Evolutionary conservation across 2,113 vertebrate species (phyloP).

Genomic region (Sorex fumeus): DNA sequence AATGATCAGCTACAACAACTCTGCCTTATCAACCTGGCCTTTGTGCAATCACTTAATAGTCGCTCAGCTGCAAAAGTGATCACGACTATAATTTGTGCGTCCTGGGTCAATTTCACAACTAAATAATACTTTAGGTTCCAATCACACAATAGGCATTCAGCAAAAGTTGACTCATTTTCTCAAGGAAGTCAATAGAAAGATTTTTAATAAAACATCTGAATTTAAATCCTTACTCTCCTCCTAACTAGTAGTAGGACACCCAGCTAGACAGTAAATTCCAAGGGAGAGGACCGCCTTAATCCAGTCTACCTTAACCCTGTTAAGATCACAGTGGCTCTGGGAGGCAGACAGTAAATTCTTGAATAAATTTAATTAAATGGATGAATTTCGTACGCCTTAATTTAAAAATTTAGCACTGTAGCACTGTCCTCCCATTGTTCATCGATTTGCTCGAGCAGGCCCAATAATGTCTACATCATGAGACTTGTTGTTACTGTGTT

Average conservation of each 20-base stretch:
- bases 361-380: constrained; percentile 24
- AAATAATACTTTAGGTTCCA: background rate
- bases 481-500: too few relatives aligned
- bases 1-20: background rate
- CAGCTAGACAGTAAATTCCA: background rate
- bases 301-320: background rate
- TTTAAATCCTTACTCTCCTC: background rate
- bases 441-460: too few relatives aligned
- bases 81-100: background rate
- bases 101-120: background rate
- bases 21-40: background rate
- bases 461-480: too few relatives aligned
- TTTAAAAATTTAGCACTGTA: background rate
- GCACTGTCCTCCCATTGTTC: too few relatives aligned
- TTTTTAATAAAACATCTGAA: background rate
- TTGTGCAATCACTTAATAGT: background rate
- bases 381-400: background rate
- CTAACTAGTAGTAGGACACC: background rate
- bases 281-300: background rate
- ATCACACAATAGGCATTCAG: background rate
- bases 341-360: background rate
- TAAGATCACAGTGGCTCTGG: background rate
- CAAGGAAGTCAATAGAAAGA: background rate
- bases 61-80: background rate
- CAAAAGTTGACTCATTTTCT: constrained; percentile 20